phyloP scores from a whole-genome alignment of 2,797 vertebrate species.

The Hoplostethus atlanticus region DNA sequence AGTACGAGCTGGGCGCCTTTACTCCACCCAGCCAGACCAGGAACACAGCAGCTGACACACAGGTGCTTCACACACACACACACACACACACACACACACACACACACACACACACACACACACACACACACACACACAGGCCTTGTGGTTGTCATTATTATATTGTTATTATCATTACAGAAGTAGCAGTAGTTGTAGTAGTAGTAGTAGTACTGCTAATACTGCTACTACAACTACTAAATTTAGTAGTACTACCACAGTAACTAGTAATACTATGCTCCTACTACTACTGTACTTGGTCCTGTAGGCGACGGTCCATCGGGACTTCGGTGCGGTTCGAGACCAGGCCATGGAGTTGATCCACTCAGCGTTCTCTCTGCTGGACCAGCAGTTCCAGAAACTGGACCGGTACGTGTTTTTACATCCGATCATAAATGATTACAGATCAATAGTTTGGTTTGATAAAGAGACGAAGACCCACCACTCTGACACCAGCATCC shows the following conservation, averaged over 20 bases:
- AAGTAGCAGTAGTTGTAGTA: too few species aligned
- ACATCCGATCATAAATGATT: too few species aligned
- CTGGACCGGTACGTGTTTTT: conserved; percentile 73
- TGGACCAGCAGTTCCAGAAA: conserved; percentile 85
- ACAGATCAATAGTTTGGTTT: too few species aligned
- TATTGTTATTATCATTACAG: too few species aligned
- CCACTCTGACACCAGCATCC: too few species aligned
- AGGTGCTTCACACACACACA: conserved; percentile 40
- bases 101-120: background rate
- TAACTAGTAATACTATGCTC: too few species aligned
- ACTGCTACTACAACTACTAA: too few species aligned
- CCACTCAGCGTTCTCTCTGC: conserved; percentile 79
- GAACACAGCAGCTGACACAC: conserved; percentile 4
- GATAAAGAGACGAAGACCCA: too few species aligned
- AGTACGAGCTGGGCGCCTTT: conserved; percentile 79
- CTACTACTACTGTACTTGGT: background rate
- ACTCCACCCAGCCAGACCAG: conserved; percentile 25
- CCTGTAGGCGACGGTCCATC: conserved; percentile 62
- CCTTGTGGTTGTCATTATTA: too few species aligned
- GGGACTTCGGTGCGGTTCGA: conserved; percentile 75
- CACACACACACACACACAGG: background rate
- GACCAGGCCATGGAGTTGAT: conserved; percentile 83
- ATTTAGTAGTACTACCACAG: too few species aligned
- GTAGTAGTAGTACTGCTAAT: too few species aligned
- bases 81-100: background rate